These are phyloP conservation scores for Acanthopleura granulata DNA, from an alignment of 2,888 invertebrate species.

Conservation along the genomic window DNA sequence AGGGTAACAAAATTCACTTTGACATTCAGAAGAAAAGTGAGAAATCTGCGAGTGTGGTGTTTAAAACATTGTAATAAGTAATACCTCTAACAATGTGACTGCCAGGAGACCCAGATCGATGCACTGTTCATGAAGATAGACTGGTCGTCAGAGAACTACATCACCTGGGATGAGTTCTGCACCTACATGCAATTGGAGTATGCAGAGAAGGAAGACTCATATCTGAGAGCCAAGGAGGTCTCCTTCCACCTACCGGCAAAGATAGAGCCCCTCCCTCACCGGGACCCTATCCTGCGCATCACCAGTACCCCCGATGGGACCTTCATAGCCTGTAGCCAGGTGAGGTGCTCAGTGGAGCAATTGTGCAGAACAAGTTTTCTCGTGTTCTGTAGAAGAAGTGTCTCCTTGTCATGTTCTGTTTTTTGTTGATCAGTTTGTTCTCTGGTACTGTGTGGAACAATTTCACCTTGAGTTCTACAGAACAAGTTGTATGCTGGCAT, in stretches of 20 bases:
- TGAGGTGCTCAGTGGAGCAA: slow-evolving; percentile 23
- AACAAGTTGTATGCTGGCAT: too few species aligned
- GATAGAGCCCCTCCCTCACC: slow-evolving; percentile 64
- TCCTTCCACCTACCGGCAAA: slow-evolving; percentile 66
- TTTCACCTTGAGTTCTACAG: too few species aligned
- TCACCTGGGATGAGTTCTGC: slow-evolving; percentile 70
- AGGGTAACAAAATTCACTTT: too few species aligned
- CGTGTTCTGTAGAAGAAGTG: too few species aligned
- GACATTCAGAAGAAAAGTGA: too few species aligned
- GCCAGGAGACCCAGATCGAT: slow-evolving; percentile 65
- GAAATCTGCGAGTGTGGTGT: too few species aligned
- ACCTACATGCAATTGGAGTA: slow-evolving; percentile 70
- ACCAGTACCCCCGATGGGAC: slow-evolving; percentile 64
- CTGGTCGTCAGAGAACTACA: slow-evolving; percentile 67
- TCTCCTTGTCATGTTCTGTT: too few species aligned
- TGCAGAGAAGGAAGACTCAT: slow-evolving; percentile 68
- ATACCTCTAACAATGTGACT: neutral
- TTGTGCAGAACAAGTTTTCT: too few species aligned
- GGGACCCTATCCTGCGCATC: slow-evolving; percentile 65
- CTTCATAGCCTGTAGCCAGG: slow-evolving; percentile 67
- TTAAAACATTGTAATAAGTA: too few species aligned
- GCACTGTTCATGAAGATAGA: slow-evolving; percentile 69
- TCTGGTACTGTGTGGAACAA: too few species aligned
- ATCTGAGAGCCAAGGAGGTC: slow-evolving; percentile 65
- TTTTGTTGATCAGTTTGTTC: too few species aligned